These are phyloP conservation scores for Betta splendens DNA, from an alignment of 2,797 vertebrate genomes.

Conservation along the genomic window DNA sequence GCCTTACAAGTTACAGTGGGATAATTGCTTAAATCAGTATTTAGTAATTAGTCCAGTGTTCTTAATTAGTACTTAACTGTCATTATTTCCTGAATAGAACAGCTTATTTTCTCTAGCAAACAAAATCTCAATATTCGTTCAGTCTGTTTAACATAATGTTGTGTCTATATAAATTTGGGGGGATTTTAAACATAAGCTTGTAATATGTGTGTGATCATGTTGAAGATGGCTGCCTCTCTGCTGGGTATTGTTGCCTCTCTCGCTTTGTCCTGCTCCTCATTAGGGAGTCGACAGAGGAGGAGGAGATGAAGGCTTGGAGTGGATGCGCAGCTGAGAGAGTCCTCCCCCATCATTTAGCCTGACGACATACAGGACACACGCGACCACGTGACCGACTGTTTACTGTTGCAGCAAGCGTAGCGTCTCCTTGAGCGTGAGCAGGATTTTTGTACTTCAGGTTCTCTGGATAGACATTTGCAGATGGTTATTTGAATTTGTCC, in stretches of 20 bases:
- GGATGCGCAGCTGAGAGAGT: constrained; percentile 64
- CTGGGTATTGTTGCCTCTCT: constrained; percentile 61
- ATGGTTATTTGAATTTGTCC: background rate
- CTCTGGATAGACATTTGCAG: background rate
- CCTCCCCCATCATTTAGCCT: constrained; percentile 78
- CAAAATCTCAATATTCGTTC: background rate
- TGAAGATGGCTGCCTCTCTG: constrained; percentile 39
- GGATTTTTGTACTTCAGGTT: constrained; percentile 17
- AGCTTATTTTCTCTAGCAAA: background rate
- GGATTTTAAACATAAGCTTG: background rate
- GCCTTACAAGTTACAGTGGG: background rate
- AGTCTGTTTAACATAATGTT: no score
- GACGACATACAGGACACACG: constrained; percentile 54
- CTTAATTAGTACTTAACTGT: no score
- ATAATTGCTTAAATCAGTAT: background rate
- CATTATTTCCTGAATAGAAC: constrained; percentile 8
- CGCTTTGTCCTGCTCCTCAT: constrained; percentile 77
- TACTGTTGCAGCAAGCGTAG: constrained; percentile 66
- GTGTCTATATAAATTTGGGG: background rate
- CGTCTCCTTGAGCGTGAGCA: constrained; percentile 37
- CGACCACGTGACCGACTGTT: constrained; percentile 70
- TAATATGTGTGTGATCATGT: constrained; percentile 3
- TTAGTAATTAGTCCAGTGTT: background rate
- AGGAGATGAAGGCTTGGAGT: constrained; percentile 56
- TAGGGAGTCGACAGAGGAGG: constrained; percentile 55